Evolutionary conservation across 2,888 invertebrate genomes (phyloP), one percentile per base, ranked within the genome.

Genomic region (Xylophagus ater): DNA sequence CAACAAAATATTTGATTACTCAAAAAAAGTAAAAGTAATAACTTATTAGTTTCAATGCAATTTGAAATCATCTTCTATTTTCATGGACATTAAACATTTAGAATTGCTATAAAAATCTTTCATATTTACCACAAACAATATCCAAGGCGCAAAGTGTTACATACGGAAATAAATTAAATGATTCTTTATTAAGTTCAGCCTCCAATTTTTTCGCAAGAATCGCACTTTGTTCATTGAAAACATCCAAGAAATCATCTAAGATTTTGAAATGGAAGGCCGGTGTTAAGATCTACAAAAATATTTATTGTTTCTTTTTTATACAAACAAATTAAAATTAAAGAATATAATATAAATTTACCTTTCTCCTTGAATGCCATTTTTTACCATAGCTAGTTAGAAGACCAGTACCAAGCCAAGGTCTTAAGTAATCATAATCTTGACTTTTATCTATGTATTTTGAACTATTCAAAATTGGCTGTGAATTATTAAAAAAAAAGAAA

Each of bases 201-300:
- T 59, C 55, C 41, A 79, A 54, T 49, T 70, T 71, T 23, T 67
- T 58, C 1, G 71, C 61, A 51, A 80, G 57, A 24, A 72, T 60
- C 2, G 60, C 59, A 42, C 73, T 68, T 53, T 78, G 74, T 48
- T 76, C 74, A 49, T 72, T 72, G 55, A 79, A 78, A 1, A 78
- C 71, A 43, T 72, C 71, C 35, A 77, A 59, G 50, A 78, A 79
- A 53, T 78, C 76, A 50, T 77, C 72, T 51, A 79, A 65, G 49
- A 79, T 78, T 55, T 74, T 73, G 56, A 78, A 80, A 60, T 79
- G 79, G 57, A 79, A 79, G 4, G 77, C 73, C 13, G 78, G 77
- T 1, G 78, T 79, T 47, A 79, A 58, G 49, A 78, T 68, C 65
- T 66, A 46, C 3, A 37, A 15, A 20, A 35, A 15, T 6, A 30